These are phyloP conservation scores for Brachionus plicatilis DNA, from an alignment of 1,140 invertebrate genomes.

Conservation along the genomic window DNA sequence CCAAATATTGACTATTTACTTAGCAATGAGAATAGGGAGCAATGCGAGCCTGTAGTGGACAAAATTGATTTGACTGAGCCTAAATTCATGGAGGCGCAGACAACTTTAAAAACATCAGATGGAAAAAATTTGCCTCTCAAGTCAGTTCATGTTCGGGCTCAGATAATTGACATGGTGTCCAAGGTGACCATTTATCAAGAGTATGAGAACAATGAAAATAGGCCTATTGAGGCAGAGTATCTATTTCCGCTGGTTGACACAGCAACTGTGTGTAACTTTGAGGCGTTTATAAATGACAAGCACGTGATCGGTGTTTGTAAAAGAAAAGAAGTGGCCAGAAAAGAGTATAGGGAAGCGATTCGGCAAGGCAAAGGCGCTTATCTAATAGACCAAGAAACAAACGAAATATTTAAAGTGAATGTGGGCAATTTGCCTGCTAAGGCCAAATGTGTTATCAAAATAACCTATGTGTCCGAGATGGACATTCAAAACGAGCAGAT, in stretches of 20 bases:
- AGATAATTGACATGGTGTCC: slow-evolving; percentile 52
- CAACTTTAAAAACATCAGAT: background rate
- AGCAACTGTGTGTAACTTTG: slow-evolving; percentile 56
- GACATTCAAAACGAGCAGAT: slow-evolving; percentile 55
- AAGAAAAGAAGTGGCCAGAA: slow-evolving; percentile 56
- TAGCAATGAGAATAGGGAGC: background rate
- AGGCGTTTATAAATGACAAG: slow-evolving; percentile 56
- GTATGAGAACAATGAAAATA: slow-evolving; percentile 47
- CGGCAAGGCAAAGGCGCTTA: slow-evolving; percentile 58
- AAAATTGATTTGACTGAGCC: background rate
- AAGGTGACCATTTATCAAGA: slow-evolving; percentile 53
- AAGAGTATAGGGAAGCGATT: slow-evolving; percentile 57
- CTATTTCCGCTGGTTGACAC: slow-evolving; percentile 55
- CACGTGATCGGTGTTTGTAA: slow-evolving; percentile 57
- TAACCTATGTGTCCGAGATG: slow-evolving; percentile 58
- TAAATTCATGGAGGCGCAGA: background rate
- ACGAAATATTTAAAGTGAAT: slow-evolving; percentile 56
- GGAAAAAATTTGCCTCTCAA: slow-evolving; percentile 45
- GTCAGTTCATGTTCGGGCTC: slow-evolving; percentile 50
- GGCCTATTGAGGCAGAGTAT: slow-evolving; percentile 55
- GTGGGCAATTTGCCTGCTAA: slow-evolving; percentile 57
- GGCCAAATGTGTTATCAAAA: slow-evolving; percentile 55
- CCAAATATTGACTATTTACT: background rate
- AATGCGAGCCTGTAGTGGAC: background rate
- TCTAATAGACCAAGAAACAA: slow-evolving; percentile 56